These are phyloP conservation scores for Meandrusa payeni DNA, from an alignment of 2,888 invertebrate species.

Conservation along the genomic window DNA sequence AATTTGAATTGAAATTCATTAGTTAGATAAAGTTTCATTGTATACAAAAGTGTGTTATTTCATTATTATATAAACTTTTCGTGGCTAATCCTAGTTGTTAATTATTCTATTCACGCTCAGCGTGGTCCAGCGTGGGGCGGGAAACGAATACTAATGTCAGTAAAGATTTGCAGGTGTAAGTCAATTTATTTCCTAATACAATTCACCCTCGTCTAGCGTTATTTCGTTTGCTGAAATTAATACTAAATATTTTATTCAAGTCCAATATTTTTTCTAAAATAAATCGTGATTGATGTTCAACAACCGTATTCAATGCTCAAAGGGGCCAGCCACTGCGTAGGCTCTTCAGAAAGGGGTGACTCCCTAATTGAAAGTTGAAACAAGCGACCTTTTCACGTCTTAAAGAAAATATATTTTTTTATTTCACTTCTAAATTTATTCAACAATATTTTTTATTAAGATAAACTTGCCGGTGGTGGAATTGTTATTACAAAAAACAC, in stretches of 20 bases:
- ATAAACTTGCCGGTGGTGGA: no score
- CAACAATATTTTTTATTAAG: no score
- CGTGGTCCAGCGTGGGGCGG: neutral
- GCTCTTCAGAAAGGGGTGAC: neutral
- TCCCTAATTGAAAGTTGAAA: neutral
- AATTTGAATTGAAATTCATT: no score
- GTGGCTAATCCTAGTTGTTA: neutral
- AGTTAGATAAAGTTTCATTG: no score
- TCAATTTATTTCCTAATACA: neutral
- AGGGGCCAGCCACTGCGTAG: neutral
- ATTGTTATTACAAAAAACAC: no score
- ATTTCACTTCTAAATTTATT: neutral
- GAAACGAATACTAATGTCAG: constrained; percentile 1
- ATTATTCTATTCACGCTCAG: neutral
- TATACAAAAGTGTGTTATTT: no score
- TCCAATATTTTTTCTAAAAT: neutral
- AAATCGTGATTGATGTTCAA: constrained; percentile 1
- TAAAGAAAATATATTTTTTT: neutral
- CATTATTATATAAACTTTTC: constrained; percentile 2
- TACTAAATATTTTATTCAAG: neutral
- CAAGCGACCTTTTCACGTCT: neutral
- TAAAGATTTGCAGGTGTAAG: constrained; percentile 5
- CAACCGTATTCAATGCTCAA: constrained; percentile 1
- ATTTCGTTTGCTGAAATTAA: no score
- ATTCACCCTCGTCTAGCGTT: neutral